Evolutionary conservation across 2,888 invertebrate species (phyloP).

Genomic region (Melipona bicolor): DNA sequence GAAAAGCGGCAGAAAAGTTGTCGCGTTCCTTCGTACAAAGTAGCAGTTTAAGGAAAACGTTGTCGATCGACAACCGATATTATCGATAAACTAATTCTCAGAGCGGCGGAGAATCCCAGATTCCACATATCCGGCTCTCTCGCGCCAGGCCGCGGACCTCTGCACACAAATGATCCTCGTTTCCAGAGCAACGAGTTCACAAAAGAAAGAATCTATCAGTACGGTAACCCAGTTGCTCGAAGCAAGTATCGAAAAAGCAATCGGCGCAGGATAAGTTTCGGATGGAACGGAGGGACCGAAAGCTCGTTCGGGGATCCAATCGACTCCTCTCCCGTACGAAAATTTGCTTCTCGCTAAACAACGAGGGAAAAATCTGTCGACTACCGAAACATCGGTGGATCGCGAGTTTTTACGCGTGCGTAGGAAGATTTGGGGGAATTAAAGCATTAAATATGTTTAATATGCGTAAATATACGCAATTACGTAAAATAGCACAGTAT

Average conservation of each 20-base stretch:
- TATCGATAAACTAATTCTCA: constrained; percentile 6
- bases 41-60: neutral
- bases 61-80: neutral
- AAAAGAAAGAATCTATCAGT: constrained; percentile 2
- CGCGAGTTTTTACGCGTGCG: neutral
- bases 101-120: too few relatives aligned
- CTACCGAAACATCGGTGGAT: neutral
- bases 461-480: neutral
- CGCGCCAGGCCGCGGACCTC: neutral
- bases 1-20: neutral
- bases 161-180: neutral
- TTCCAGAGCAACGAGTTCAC: neutral
- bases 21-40: neutral
- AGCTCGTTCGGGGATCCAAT: neutral
- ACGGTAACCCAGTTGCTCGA: neutral
- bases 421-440: neutral
- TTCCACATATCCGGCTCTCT: neutral
- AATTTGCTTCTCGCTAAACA: neutral
- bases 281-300: neutral
- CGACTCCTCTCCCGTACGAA: neutral
- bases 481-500: neutral
- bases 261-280: constrained; percentile 4
- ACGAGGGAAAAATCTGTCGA: neutral
- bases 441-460: neutral
- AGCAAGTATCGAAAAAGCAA: constrained; percentile 22